Base-by-base conservation (phyloP, 1,140 invertebrate genomes). In the Uloborus diversus region DNA sequence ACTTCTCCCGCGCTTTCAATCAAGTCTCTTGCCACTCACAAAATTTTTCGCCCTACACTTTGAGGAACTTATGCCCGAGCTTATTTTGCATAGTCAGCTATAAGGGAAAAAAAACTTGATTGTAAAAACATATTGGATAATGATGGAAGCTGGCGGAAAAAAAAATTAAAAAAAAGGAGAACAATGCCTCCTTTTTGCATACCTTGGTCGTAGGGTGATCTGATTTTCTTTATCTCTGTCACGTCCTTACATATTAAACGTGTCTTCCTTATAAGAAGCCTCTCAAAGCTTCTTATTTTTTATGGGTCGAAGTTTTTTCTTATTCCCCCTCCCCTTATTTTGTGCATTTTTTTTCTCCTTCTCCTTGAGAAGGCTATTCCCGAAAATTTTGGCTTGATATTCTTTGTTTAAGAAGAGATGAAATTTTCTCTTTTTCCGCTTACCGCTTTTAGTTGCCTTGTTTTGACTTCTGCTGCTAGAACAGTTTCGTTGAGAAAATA, bases 141-240 rank as follows among this genome's bases (percentile, higher is more conserved):
- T 69, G 49, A 69, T 33, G 25, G n/a, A 9, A 28, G 56, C 27
- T 13, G n/a, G 17, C 11, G 20, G 25, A 17, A 4, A 23, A 3
- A 33, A 30, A 23, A 53, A 69, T 33, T 27, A 68, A 53, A 23
- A 7, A 23, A 35, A 32, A 20, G 14, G 14, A n/a, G 49, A 69
- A 69, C 47, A 69, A 56, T 53, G 49, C 17, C 28, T n/a, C 9
- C 66, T 56, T 69, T 69, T 69, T 69, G 66, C 66, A 69, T 69
- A 69, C 57, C 11, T 32, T 11, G 0, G 57, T 11, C 13, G n/a
- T 53, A n/a, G 66, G 47, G 47, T 56, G 66, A 69, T 69, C 66
- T 69, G 49, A 20, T 69, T 53, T 69, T 69, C 66, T 69, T 69
- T 69, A 69, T 69, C 66, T 35, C 35, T 25, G 66, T 69, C 66